Base-by-base conservation (phyloP, 2,113 vertebrate species). In the Tragelaphus strepsiceros region DNA sequence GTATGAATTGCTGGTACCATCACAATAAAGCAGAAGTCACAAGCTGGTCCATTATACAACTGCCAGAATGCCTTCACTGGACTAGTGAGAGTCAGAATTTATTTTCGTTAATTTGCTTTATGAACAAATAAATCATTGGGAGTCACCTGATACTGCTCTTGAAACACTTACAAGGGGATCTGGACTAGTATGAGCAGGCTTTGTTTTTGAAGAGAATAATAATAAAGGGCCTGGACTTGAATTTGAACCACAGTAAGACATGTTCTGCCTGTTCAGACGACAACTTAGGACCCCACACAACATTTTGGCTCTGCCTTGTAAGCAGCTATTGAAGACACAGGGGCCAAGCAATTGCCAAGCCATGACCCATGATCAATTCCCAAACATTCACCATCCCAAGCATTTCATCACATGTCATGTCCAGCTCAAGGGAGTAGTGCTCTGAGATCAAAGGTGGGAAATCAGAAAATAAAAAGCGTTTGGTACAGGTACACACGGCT, bases 1-100 rank as follows among this genome's bases (percentile, higher is more conserved):
- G 2, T 53, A 11, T 35, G n/a, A 87, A 71, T 0, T 77, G 17
- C 28, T 81, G 39, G 11, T 43, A 39, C 10, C 9, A 4, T 39
- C 94, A n/a, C 8, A 74, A 92, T 78, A 84, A 93, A 91, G 43
- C 49, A 71, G 90, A 96, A 83, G 43, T 21, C 56, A 81, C 91
- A 80, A 59, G 9, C 12, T 32, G 85, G 22, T 8, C 30, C 13
- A 24, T 35, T 88, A 85, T 53, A 35, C 74, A 93, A 56, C 26
- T 74, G 7, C 28, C 30, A 35, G 78, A 77, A 67, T 22, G 19
- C 14, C 32, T 87, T 88, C 35, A 1, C 1, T 24, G 5, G 28
- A 62, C 43, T 83, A 12, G 5, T 39, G 62, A 81, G 43, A 93
- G 62, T 87, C 46, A 90, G 46, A 88, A 88, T 51, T 80, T 56